Evolutionary conservation across 2,113 vertebrate genomes (phyloP).

Genomic region (Rhinogobius similis): DNA sequence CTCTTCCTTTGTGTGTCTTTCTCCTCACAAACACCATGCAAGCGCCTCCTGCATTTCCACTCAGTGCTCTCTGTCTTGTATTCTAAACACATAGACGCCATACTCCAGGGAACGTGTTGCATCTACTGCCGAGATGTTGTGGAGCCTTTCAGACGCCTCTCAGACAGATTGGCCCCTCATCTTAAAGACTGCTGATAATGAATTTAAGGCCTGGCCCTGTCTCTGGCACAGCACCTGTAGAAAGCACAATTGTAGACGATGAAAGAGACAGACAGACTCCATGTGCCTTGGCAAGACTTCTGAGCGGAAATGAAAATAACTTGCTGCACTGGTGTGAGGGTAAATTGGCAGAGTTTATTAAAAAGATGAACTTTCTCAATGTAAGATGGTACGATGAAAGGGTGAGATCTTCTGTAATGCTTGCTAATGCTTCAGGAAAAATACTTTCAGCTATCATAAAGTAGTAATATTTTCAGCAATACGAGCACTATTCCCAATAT

Average conservation of each 20-base stretch:
- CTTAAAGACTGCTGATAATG: conserved; percentile 74
- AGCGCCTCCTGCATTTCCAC: conserved; percentile 23
- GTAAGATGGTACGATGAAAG: conserved; percentile 26
- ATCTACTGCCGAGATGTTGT: conserved; percentile 55
- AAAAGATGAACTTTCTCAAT: conserved; percentile 32
- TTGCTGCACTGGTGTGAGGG: conserved; percentile 33
- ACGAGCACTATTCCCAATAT: too few relatives aligned
- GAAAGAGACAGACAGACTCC: conserved; percentile 59
- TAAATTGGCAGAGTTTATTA: conserved; percentile 60
- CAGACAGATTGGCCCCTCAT: conserved; percentile 76
- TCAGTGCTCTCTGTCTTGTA: conserved; percentile 14
- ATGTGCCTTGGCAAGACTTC: conserved; percentile 61
- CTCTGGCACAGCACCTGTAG: conserved; percentile 58
- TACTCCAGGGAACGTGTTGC: conserved; percentile 49
- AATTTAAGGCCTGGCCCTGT: conserved; percentile 69
- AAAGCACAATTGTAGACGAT: conserved; percentile 60
- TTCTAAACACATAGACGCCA: conserved; percentile 25
- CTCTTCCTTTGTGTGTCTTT: conserved; percentile 43
- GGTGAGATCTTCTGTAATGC: conserved; percentile 36
- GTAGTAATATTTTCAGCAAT: neutral
- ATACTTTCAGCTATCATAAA: neutral
- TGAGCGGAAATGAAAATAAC: conserved; percentile 60
- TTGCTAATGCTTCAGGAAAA: conserved; percentile 20
- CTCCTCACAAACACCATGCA: conserved; percentile 31
- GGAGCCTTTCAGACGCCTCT: conserved; percentile 67